A percentile compares a stretch with the other conserved stretches of the same genome.
Evolutionary conservation across 2,113 vertebrate genomes (phyloP).

Genomic region (Calonectris borealis): DNA sequence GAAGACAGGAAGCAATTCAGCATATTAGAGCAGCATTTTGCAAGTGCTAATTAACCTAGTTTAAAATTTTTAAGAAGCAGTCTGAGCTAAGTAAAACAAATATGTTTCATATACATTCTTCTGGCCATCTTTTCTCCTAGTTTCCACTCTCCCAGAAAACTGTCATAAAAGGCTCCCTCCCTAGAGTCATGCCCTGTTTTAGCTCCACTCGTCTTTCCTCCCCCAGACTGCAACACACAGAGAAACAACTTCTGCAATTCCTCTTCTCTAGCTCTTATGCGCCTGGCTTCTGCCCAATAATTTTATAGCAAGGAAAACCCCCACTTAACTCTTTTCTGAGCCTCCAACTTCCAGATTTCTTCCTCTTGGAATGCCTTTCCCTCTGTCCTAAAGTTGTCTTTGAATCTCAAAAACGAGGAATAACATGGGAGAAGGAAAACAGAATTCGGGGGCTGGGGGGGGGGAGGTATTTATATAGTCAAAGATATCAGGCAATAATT

Average conservation of each 20-base stretch:
- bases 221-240: constrained; percentile 10
- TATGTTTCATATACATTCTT: not conserved
- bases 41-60: constrained; percentile 33
- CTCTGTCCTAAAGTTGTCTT: not conserved
- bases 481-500: not conserved
- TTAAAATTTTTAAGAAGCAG: not conserved
- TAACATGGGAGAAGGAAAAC: not conserved
- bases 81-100: constrained; percentile 42
- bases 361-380: not conserved
- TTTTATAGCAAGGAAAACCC: constrained; percentile 14
- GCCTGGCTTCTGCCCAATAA: constrained; percentile 14
- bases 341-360: not conserved
- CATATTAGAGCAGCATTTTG: not conserved
- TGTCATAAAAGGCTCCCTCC: constrained; percentile 44
- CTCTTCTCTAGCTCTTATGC: not conserved
- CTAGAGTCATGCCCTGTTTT: constrained; percentile 27
- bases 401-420: not conserved
- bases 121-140: constrained; percentile 28
- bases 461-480: not conserved
- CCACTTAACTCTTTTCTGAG: constrained; percentile 15
- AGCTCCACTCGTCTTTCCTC: constrained; percentile 9
- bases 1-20: constrained; percentile 3
- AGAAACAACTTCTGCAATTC: constrained; percentile 23
- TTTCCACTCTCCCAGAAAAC: constrained; percentile 40
- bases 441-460: not conserved